A percentile compares a stretch with the other conserved stretches of the same genome.
Evolutionary conservation across 2,113 vertebrate species (phyloP).

Genomic region (Poeciliopsis prolifica): DNA sequence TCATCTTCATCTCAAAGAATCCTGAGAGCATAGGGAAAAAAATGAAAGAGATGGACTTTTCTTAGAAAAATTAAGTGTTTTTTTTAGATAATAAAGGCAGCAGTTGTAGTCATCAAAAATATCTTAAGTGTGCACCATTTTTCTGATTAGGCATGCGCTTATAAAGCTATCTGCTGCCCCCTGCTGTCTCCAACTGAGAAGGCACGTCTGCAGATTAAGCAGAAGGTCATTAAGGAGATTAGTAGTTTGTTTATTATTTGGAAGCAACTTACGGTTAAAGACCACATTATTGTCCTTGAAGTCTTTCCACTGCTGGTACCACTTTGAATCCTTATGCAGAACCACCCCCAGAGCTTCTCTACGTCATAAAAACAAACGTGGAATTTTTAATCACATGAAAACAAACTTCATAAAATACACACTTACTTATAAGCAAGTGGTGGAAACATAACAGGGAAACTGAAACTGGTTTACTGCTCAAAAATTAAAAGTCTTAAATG

Average conservation of each 20-base stretch:
- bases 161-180: slow-evolving; percentile 42
- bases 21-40: slow-evolving; percentile 71
- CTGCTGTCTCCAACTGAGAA: slow-evolving; percentile 51
- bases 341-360: slow-evolving; percentile 93
- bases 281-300: slow-evolving; percentile 97
- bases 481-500: too few species aligned
- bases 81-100: not conserved
- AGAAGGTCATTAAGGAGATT: not conserved
- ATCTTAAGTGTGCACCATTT: not conserved
- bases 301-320: slow-evolving; percentile 98
- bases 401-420: too few species aligned
- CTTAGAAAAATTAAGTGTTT: not conserved
- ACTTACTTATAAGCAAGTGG: too few species aligned
- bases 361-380: slow-evolving; percentile 21
- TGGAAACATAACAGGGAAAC: too few species aligned
- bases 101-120: not conserved
- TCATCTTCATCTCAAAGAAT: slow-evolving; percentile 99
- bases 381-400: not conserved
- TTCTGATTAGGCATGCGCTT: not conserved
- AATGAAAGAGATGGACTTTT: not conserved
- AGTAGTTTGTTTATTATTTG: not conserved
- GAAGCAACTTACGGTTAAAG: slow-evolving; percentile 88
- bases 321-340: slow-evolving; percentile 96
- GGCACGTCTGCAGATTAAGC: not conserved
- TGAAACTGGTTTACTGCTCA: too few species aligned